Conservation (phyloP, 2,888 invertebrate species). For the Toxonevra muliebris region DNA sequence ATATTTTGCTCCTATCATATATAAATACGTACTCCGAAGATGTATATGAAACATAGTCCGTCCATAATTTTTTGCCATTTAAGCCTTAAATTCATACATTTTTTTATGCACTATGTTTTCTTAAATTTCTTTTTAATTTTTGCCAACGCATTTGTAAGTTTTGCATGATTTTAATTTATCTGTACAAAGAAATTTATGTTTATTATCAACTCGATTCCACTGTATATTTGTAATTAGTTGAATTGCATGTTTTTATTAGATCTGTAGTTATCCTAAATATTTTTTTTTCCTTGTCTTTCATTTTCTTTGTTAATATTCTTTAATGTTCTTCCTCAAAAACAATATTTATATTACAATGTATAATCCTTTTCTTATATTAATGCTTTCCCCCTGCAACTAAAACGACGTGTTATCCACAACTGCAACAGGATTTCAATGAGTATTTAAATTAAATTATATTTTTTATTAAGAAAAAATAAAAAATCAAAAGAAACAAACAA, state of each 20-base stretch:
- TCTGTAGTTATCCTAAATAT: constrained; percentile 9
- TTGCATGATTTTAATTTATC: constrained; percentile 50
- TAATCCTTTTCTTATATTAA: constrained; percentile 59
- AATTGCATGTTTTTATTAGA: constrained; percentile 17
- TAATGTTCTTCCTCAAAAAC: background rate
- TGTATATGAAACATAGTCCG: background rate
- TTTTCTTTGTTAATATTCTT: constrained; percentile 15
- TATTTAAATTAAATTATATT: constrained; percentile 60
- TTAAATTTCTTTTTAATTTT: constrained; percentile 27
- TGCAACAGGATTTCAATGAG: constrained; percentile 65
- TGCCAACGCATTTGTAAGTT: constrained; percentile 38
- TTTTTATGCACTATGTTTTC: constrained; percentile 9
- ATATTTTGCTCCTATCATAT: background rate
- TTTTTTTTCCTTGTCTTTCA: constrained; percentile 8
- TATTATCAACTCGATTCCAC: background rate
- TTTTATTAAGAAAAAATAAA: no score
- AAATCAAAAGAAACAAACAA: no score
- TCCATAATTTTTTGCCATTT: background rate
- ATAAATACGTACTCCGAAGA: background rate
- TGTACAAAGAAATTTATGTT: constrained; percentile 11
- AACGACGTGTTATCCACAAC: constrained; percentile 49
- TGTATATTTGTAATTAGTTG: background rate
- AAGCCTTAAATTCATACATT: background rate
- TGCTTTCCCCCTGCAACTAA: constrained; percentile 53
- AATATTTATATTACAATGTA: constrained; percentile 45